Evolutionary conservation across 2,797 vertebrate genomes (phyloP), one percentile per base, ranked within the genome.

Genomic region (Myotis planiceps): DNA sequence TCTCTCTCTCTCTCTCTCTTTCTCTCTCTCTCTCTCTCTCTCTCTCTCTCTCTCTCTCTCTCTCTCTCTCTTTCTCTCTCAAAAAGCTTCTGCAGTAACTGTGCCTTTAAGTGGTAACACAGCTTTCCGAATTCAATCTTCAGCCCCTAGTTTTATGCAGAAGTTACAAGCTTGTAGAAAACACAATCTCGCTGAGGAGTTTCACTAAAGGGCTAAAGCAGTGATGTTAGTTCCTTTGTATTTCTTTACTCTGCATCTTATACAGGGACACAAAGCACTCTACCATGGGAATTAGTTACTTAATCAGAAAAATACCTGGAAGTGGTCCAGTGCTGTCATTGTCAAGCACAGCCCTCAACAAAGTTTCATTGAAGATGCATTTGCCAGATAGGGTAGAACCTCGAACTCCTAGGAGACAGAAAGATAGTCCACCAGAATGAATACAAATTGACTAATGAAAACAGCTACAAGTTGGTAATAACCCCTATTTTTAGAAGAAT

Each of bases 161-260:
- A 87, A 92, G 39, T 37, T 92, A 80, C 37, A 63, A 76, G 95
- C 29, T 92, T 32, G 29, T 78, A 93, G 92, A 95, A 97, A 98
- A 97, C 72, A 97, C 95, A 79, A 81, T 71, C 16, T 71, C 94
- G 76, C n/a, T 72, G 96, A 97, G 84, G 51, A 72, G 15, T 88
- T 97, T 34, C 69, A 94, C 51, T 9, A 34, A 87, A 94, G 71
- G 95, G 65, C 95, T 95, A 97, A 97, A 97, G 83, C 29, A 93
- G 69, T 55, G 68, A 19, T 69, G 69, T 93, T 93, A 88, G 19
- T 79, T 92, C 58, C 39, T 92, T 95, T 95, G 58, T 94, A 96
- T 88, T 86, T 65, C 19, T 76, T 94, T 51, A 66, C 92, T 87
- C 42, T 95, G 3, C 39, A 94, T 83, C 32, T 95, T 81, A 32